Evolutionary conservation across 2,888 invertebrate species (phyloP).

Genomic region (Cepaea hortensis): DNA sequence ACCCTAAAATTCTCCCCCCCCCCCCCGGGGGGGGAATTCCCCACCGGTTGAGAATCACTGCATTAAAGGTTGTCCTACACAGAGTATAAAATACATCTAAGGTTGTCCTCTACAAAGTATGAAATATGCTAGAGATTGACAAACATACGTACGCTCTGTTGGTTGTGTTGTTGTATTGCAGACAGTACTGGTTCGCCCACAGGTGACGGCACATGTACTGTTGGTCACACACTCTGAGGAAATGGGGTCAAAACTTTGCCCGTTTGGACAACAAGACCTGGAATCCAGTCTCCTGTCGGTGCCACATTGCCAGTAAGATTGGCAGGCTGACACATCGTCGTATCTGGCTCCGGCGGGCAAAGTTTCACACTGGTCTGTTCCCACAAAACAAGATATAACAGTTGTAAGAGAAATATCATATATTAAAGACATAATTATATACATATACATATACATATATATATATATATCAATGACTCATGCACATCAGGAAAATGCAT

Average conservation of each 20-base stretch:
- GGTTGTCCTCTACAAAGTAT: background rate
- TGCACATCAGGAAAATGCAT: no score
- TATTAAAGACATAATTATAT: no score
- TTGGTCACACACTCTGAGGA: constrained; percentile 41
- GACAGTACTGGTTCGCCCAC: constrained; percentile 14
- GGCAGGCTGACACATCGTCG: constrained; percentile 43
- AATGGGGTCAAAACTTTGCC: constrained; percentile 44
- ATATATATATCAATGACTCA: no score
- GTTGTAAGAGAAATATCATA: no score
- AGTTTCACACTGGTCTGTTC: constrained; percentile 47
- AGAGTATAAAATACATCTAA: no score
- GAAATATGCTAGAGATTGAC: background rate
- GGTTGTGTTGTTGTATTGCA: background rate
- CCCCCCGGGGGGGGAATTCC: no score
- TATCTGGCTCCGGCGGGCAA: constrained; percentile 30
- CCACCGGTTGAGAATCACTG: no score
- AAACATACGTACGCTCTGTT: background rate
- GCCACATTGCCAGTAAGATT: constrained; percentile 50
- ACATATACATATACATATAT: no score
- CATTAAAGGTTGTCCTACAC: no score
- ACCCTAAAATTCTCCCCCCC: no score
- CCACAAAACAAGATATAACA: background rate
- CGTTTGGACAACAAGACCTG: constrained; percentile 48
- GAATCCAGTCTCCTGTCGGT: constrained; percentile 15
- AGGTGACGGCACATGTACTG: constrained; percentile 46